phyloP scores from a whole-genome alignment of 2,797 vertebrate genomes.

The Columba guinea region DNA sequence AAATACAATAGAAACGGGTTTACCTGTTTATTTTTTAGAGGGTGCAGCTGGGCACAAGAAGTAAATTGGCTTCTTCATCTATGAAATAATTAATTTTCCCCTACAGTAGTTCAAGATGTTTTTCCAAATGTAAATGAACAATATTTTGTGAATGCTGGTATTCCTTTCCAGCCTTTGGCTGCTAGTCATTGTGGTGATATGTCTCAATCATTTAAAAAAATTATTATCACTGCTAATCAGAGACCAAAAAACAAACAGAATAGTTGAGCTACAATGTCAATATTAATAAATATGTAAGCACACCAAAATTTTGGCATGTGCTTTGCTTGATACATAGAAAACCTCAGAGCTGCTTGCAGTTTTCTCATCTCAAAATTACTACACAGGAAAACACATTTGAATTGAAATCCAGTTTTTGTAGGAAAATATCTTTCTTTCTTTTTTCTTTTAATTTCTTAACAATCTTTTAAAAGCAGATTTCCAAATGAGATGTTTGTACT shows the following conservation, averaged over 20 bases:
- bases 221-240: not conserved
- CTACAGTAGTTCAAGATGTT: not conserved
- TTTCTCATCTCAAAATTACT: not conserved
- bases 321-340: not conserved
- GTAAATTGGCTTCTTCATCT: not conserved
- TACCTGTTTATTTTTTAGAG: not conserved
- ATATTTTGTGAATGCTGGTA: not conserved
- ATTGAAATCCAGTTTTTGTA: not conserved
- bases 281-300: not conserved
- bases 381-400: rapidly evolving
- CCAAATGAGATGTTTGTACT: not conserved
- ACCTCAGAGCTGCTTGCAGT: not conserved
- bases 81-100: not conserved
- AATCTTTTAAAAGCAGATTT: not conserved
- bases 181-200: not conserved
- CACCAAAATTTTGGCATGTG: not conserved
- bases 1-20: not conserved
- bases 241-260: not conserved
- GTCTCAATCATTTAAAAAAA: not conserved
- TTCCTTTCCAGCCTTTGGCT: not conserved
- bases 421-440: not conserved
- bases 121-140: not conserved
- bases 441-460: not conserved
- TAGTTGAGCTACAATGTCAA: not conserved
- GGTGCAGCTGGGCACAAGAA: not conserved